phyloP scores from a whole-genome alignment of 2,797 vertebrate genomes.

The Prionace glauca region DNA sequence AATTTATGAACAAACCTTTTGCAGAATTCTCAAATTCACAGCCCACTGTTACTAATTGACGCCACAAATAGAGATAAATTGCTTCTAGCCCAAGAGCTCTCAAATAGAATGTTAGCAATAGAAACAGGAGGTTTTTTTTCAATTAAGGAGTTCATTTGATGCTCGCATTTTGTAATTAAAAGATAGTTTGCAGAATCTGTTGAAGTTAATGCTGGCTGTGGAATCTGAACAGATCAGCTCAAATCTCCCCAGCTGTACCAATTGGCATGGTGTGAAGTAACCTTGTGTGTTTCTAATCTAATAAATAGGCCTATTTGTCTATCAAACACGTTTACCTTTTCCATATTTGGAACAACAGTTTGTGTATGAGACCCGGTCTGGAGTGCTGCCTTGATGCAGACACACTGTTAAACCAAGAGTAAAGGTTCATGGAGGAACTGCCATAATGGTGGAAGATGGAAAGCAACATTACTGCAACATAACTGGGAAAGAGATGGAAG shows the following conservation, averaged over 20 bases:
- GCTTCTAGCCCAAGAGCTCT: not conserved
- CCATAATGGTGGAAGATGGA: not conserved
- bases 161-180: not conserved
- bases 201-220: not conserved
- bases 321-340: not conserved
- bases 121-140: not conserved
- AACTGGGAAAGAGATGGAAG: not conserved
- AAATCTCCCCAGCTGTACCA: no score
- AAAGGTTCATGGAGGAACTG: not conserved
- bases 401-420: not conserved
- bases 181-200: not conserved
- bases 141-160: not conserved
- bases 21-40: not conserved
- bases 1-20: not conserved
- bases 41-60: not conserved
- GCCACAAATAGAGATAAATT: not conserved
- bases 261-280: not conserved
- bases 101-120: not conserved
- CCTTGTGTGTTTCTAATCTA: not conserved
- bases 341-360: not conserved
- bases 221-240: not conserved
- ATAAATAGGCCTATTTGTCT: not conserved
- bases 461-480: not conserved
- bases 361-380: not conserved
- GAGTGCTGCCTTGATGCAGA: not conserved